Evolutionary conservation across 2,113 vertebrate species (phyloP), one percentile per base, ranked within the genome.

Genomic region (Girardinichthys multiradiatus): DNA sequence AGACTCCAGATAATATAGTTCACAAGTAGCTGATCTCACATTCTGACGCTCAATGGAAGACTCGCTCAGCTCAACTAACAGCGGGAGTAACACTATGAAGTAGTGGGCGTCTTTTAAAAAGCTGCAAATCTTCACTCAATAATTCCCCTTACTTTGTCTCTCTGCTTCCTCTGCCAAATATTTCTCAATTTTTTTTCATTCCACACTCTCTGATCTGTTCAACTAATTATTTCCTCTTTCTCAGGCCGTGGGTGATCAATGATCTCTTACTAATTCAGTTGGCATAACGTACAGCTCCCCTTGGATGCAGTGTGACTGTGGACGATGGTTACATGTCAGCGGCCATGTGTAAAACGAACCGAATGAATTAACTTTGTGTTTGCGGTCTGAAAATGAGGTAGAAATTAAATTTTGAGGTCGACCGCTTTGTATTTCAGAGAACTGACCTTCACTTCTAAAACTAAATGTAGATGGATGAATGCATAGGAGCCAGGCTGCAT

Each of bases 351-450:
- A 19, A 79, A 84, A 45, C 33, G 21, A 80, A 74, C 14, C 1
- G 10, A 28, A 37, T 45, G 48, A 27, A 82, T 79, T 79, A 83
- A 79, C 78, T 82, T 71, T 68, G 70, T 45, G 79, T 77, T n/a
- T 57, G 19, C 70, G 48, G 77, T 42, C 74, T 64, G 77, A 66
- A 83, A 87, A 86, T 77, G 79, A 83, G 28, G 76, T 74, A 77
- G 83, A 80, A 83, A 90, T 90, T 86, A 85, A 82, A 86, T 87
- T 85, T 82, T 77, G 72, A 80, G 74, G 73, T 70, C 21, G 62
- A 72, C 64, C 61, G 57, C 74, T 70, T 87, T 77, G 57, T 31
- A 79, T 79, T 84, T 72, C 86, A 64, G 66, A 70, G 57, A 37
- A 63, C 72, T 83, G 90, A 91, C 90, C 86, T 90, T 88, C 74